Evolutionary conservation across 2,888 invertebrate species (phyloP).

Genomic region (Phaonia tiefii): DNA sequence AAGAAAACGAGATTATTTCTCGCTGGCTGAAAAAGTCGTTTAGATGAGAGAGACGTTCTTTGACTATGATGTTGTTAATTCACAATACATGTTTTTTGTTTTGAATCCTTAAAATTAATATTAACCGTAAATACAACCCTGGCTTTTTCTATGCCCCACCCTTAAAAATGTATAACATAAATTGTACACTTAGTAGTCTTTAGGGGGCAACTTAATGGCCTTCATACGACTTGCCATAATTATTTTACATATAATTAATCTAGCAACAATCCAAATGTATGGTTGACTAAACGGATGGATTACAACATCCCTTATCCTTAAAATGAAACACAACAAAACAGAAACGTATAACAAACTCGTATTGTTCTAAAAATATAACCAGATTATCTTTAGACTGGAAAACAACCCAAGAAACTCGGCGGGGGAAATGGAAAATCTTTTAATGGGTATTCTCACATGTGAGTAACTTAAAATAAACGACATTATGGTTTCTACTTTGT

Average conservation of each 20-base stretch:
- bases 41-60: neutral
- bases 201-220: slow-evolving; percentile 52
- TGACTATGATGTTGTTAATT: slow-evolving; percentile 34
- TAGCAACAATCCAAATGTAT: slow-evolving; percentile 30
- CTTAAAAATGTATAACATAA: neutral
- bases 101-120: neutral
- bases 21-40: neutral
- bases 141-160: too few relatives aligned
- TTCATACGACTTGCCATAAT: slow-evolving; percentile 62
- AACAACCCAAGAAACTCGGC: neutral
- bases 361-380: slow-evolving; percentile 5
- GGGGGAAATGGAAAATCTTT: neutral
- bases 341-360: neutral
- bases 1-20: too few relatives aligned
- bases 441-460: slow-evolving; percentile 1
- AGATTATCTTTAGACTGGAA: neutral
- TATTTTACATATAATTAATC: slow-evolving; percentile 67
- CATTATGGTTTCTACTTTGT: slow-evolving; percentile 16
- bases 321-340: neutral
- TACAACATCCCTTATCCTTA: neutral
- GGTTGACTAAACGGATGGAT: neutral
- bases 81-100: slow-evolving; percentile 30
- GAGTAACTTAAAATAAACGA: slow-evolving; percentile 3
- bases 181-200: slow-evolving; percentile 25
- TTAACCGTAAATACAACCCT: too few relatives aligned